These are phyloP conservation scores for Neuroscelio doddi DNA, from an alignment of 2,888 invertebrate genomes.

Conservation along the genomic window DNA sequence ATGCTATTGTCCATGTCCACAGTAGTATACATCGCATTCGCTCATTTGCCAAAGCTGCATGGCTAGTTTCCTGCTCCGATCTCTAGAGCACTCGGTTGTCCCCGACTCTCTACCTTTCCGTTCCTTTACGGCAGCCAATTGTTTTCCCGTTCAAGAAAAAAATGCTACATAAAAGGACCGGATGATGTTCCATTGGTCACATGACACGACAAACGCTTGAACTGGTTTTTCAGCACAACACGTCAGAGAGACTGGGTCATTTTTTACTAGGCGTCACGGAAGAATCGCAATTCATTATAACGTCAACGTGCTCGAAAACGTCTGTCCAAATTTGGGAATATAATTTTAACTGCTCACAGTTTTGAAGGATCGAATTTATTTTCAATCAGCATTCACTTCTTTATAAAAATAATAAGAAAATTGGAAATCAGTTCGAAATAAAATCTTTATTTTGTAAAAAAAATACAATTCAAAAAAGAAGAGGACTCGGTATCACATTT, in stretches of 20 bases:
- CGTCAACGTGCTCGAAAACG: background rate
- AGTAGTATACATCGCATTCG: conserved; percentile 52
- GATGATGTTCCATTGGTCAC: conserved; percentile 11
- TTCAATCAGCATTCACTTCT: background rate
- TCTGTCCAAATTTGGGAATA: background rate
- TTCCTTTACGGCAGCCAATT: conserved; percentile 49
- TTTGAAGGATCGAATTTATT: too few species aligned
- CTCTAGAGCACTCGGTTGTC: conserved; percentile 27
- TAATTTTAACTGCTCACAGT: too few species aligned
- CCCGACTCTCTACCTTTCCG: conserved; percentile 56
- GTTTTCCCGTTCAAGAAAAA: conserved; percentile 41
- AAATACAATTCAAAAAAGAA: too few species aligned
- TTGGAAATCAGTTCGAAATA: too few species aligned
- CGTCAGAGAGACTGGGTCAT: background rate
- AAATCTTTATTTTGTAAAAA: too few species aligned
- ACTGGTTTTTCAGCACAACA: background rate
- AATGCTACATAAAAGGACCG: conserved; percentile 26
- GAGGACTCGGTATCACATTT: too few species aligned
- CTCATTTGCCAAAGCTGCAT: conserved; percentile 60
- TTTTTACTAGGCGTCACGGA: too few species aligned
- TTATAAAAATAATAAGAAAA: too few species aligned
- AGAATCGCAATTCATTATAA: too few species aligned
- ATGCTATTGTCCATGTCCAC: conserved; percentile 58
- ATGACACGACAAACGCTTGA: background rate
- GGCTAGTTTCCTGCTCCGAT: conserved; percentile 51